phyloP scores from a whole-genome alignment of 2,113 vertebrate genomes.

The Mormoops blainvillei region DNA sequence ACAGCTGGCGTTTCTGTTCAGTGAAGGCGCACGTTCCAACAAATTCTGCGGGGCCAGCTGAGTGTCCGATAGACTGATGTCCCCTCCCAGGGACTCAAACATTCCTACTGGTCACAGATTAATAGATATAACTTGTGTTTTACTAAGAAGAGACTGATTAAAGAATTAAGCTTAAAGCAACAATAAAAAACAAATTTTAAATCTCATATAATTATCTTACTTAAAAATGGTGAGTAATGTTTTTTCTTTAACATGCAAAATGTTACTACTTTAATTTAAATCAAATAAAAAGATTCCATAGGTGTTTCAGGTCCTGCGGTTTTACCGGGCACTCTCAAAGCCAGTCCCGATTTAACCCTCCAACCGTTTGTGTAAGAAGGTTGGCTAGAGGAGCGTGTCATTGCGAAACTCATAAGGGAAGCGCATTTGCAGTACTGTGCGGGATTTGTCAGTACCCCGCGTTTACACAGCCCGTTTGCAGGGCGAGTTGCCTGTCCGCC shows the following conservation, averaged over 20 bases:
- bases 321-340: neutral
- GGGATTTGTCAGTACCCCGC: fast-evolving
- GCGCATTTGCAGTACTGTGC: fast-evolving
- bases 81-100: no score
- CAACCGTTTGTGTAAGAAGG: neutral
- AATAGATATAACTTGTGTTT: neutral
- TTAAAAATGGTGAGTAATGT: neutral
- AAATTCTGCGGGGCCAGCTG: neutral
- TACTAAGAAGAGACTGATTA: neutral
- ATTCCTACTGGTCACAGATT: neutral
- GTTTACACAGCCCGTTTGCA: neutral
- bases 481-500: neutral
- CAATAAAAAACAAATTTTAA: neutral
- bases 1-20: neutral
- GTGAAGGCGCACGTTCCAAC: neutral
- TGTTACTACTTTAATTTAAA: neutral
- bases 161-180: neutral
- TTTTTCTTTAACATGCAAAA: neutral
- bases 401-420: neutral
- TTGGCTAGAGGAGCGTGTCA: fast-evolving
- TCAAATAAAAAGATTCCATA: neutral
- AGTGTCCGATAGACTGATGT: neutral
- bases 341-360: no score
- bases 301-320: neutral
- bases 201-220: neutral